These are phyloP conservation scores for Brenthis daphne DNA, from an alignment of 2,888 invertebrate genomes.

Conservation along the genomic window DNA sequence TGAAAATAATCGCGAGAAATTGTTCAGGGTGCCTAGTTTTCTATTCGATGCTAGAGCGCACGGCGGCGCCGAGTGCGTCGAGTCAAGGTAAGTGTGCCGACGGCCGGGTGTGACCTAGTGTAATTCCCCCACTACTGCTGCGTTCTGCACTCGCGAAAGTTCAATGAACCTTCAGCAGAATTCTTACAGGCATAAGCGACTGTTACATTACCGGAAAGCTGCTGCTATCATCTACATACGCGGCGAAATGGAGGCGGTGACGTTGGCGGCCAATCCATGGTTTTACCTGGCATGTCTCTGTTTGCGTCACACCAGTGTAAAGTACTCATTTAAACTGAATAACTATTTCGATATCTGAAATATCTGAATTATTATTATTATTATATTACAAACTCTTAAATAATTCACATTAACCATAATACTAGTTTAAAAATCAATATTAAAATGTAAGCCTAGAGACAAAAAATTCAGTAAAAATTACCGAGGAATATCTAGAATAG, in stretches of 20 bases:
- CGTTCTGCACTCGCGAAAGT: constrained; percentile 80
- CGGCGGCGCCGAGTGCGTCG: constrained; percentile 61
- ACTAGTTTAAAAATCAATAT: too few relatives aligned
- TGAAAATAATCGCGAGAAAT: constrained; percentile 54
- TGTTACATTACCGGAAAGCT: constrained; percentile 81
- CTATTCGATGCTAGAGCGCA: constrained; percentile 61
- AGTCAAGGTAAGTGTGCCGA: constrained; percentile 82
- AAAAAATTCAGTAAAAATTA: too few relatives aligned
- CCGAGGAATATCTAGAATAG: too few relatives aligned
- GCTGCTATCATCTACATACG: constrained; percentile 62
- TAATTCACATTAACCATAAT: too few relatives aligned
- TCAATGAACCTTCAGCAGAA: constrained; percentile 78
- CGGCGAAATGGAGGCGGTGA: constrained; percentile 26
- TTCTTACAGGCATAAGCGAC: constrained; percentile 77
- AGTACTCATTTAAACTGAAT: neutral
- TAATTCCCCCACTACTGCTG: constrained; percentile 70
- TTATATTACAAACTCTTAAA: neutral
- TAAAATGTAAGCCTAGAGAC: too few relatives aligned
- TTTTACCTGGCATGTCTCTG: neutral
- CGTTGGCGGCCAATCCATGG: constrained; percentile 16
- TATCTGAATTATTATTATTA: neutral
- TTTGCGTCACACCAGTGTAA: neutral
- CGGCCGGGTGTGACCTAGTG: constrained; percentile 80
- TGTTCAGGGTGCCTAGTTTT: constrained; percentile 68
- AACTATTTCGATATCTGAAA: too few relatives aligned